Conservation (phyloP, 1,140 invertebrate species). For the Theocolax elegans region DNA sequence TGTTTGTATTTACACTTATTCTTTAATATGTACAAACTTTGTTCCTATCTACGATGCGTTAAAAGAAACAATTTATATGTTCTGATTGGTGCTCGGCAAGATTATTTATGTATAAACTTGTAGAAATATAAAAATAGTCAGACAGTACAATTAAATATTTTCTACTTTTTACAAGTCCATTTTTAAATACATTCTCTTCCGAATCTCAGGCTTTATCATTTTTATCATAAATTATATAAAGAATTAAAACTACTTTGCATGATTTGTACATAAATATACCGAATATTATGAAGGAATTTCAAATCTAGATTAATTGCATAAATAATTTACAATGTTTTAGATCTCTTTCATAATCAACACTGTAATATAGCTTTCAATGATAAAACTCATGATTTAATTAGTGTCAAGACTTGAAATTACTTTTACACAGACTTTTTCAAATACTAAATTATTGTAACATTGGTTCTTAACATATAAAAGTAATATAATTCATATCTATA, state of each 20-base stretch:
- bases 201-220: background rate
- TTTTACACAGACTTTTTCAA: constrained; percentile 11
- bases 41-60: background rate
- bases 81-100: background rate
- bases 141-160: background rate
- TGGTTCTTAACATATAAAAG: constrained; percentile 10
- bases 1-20: constrained; percentile 33
- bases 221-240: constrained; percentile 1
- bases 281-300: constrained; percentile 10
- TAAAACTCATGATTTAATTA: too few relatives aligned
- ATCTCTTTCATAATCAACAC: too few relatives aligned
- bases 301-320: too few relatives aligned
- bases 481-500: too few relatives aligned
- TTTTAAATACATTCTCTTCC: background rate
- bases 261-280: background rate
- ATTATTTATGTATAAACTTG: constrained; percentile 7
- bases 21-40: constrained; percentile 35
- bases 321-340: too few relatives aligned
- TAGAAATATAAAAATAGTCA: constrained; percentile 6
- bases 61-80: background rate
- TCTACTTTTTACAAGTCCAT: background rate
- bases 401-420: constrained; percentile 14
- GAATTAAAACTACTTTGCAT: background rate
- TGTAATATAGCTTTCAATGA: too few relatives aligned
- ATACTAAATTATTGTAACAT: background rate